Conservation (phyloP, 2,797 vertebrate genomes). For the Cryptoprocta ferox region DNA sequence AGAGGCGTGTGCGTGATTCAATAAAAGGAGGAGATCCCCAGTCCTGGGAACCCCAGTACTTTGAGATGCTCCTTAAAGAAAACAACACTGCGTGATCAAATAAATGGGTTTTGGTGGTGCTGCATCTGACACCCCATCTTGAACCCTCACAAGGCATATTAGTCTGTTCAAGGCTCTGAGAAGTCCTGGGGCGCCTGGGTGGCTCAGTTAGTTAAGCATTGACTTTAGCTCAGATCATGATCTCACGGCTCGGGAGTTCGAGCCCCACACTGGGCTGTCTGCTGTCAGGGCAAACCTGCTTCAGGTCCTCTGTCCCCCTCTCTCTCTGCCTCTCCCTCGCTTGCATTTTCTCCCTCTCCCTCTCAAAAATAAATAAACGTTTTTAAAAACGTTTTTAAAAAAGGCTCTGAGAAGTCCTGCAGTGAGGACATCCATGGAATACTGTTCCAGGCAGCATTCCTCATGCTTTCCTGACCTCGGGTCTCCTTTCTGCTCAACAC, state of each 20-base stretch:
- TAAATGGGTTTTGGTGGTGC: fast-evolving
- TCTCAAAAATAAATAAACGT: too few species aligned
- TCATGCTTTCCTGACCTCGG: background rate
- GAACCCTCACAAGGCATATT: fast-evolving
- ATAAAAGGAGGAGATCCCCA: background rate
- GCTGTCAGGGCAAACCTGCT: too few species aligned
- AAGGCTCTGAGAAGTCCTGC: background rate
- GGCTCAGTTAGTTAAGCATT: too few species aligned
- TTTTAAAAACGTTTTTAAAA: too few species aligned
- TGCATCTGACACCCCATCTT: fast-evolving
- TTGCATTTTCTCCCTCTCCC: too few species aligned
- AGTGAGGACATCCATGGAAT: fast-evolving
- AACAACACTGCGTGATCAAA: background rate
- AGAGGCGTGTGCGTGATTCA: too few species aligned
- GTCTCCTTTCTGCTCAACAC: background rate
- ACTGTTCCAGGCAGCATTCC: fast-evolving
- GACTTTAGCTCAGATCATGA: too few species aligned
- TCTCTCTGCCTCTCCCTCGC: too few species aligned
- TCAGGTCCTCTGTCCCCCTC: too few species aligned
- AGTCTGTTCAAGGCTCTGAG: background rate
- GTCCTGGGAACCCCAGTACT: background rate
- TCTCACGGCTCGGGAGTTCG: too few species aligned
- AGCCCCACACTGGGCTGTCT: too few species aligned
- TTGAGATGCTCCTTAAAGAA: background rate
- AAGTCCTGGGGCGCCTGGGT: too few species aligned